These are phyloP conservation scores for Anthopleura sola DNA, from an alignment of 64 coral and sea anemone genomes.

Conservation along the genomic window DNA sequence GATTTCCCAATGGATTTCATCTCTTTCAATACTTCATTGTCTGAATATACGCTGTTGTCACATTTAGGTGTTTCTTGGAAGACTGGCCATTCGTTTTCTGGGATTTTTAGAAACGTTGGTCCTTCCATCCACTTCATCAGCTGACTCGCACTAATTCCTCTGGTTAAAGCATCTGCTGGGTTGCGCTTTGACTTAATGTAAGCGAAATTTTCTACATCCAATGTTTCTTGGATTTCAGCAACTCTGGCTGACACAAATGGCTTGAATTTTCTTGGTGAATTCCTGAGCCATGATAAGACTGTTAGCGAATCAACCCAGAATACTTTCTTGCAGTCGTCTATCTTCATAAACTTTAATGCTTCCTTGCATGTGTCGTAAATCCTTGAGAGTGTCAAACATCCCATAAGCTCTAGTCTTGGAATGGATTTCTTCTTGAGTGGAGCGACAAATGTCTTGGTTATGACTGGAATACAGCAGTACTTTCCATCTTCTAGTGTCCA, in stretches of 20 bases:
- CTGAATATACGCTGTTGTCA: not conserved
- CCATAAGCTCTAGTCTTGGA: constrained; percentile 35
- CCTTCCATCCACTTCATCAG: constrained; percentile 14
- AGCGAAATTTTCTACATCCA: not conserved
- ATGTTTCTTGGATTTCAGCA: constrained; percentile 42
- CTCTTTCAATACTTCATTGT: not conserved
- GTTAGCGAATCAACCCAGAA: constrained; percentile 29
- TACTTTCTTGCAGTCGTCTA: not conserved
- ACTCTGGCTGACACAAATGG: constrained; percentile 36
- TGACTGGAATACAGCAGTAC: constrained; percentile 18
- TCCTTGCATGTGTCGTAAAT: constrained; percentile 30
- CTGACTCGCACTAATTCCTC: not conserved
- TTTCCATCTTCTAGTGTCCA: constrained; percentile 40
- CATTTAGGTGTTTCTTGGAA: not conserved
- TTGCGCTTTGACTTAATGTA: constrained; percentile 26
- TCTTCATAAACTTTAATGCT: constrained; percentile 18
- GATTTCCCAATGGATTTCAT: not conserved
- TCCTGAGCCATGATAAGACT: constrained; percentile 27
- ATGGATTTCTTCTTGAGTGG: constrained; percentile 47
- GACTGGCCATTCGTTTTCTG: not conserved
- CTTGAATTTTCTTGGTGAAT: constrained; percentile 4
- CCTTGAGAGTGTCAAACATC: constrained; percentile 16
- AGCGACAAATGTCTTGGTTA: constrained; percentile 17
- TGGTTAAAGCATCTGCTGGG: constrained; percentile 24
- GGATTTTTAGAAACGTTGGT: not conserved